Base-by-base conservation (phyloP, 2,888 invertebrate species). In the Agonopterix arenella region DNA sequence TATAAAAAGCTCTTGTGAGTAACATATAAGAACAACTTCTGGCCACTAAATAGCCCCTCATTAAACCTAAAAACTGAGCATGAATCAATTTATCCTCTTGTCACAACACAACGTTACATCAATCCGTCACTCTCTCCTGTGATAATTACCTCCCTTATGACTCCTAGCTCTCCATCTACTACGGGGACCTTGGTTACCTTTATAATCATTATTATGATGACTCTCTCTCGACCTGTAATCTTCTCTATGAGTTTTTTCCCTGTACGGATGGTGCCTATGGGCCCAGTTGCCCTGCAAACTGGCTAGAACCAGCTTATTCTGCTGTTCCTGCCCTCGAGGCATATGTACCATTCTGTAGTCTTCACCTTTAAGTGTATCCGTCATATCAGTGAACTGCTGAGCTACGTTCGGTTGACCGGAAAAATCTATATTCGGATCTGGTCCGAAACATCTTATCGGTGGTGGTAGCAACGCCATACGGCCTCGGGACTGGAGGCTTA, bases 281-380 rank as follows among this genome's bases (percentile, higher is more conserved):
- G 79, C 68, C 90, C 90, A 90, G 57, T 89, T 85, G 4, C 89
- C 90, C 62, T 89, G 89, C 58, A 90, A 75, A 55, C 90, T 90
- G 8, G 88, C 86, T 52, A 81, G 66, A 8, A 80, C 76, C 40
- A 89, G 59, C 46, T 76, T 75, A 52, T 85, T 80, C 55, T 64
- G 66, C 10, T 54, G 58, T 48, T 68, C 47, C 11, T 51, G 48
- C 1, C 38, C 70, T 36, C 70, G 57, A 4, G 66, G 60, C 13
- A 59, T 53, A 44, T 70, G 66, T 5, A 70, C 56, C 37, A 59
- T 53, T 45, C 57, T 66, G 2, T 69, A 61, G 11, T 70, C 68
- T 18, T 75, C 76, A 11, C 73, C 70, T 41, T 65, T 67, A 38
- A 89, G 58, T 37, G 69, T 73, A 8, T 83, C 80, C 0, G 83